Evolutionary conservation across 2,888 invertebrate genomes (phyloP).

Genomic region (Notocelia uddmanniana): DNA sequence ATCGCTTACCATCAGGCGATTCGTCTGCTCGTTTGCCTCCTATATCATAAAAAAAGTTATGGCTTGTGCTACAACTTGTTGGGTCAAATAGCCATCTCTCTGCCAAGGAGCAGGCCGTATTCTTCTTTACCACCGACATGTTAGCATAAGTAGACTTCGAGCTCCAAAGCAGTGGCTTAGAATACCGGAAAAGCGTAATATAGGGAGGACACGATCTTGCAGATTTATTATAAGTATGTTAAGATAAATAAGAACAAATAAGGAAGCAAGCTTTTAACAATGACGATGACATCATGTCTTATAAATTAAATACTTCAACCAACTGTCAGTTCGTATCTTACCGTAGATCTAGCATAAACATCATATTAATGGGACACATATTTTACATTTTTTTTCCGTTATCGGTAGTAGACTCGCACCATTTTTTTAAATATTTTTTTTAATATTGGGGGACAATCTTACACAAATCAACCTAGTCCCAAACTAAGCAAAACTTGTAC

Average conservation of each 20-base stretch:
- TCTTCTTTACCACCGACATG: too few species aligned
- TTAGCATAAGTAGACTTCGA: not conserved
- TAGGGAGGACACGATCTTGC: conserved; percentile 2
- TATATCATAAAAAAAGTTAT: too few species aligned
- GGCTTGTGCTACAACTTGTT: too few species aligned
- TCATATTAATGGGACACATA: conserved; percentile 27
- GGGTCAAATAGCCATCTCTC: too few species aligned
- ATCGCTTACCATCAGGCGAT: too few species aligned
- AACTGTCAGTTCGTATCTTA: conserved; percentile 36
- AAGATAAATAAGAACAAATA: conserved; percentile 32
- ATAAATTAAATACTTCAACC: conserved; percentile 38
- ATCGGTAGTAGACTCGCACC: too few species aligned
- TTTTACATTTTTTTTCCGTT: conserved; percentile 14
- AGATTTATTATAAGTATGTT: conserved; percentile 22
- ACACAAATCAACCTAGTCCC: too few species aligned
- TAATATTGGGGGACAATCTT: too few species aligned
- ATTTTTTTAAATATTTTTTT: too few species aligned
- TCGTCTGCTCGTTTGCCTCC: too few species aligned
- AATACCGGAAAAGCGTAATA: not conserved
- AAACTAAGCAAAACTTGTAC: too few species aligned
- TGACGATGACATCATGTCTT: conserved; percentile 40
- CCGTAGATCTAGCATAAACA: conserved; percentile 43
- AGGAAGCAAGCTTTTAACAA: conserved; percentile 41
- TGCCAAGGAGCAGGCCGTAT: too few species aligned
- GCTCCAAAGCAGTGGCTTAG: not conserved